A percentile compares a stretch with the other conserved stretches of the same genome.
phyloP scores from a whole-genome alignment of 2,113 vertebrate genomes.

The Sinocyclocheilus rhinocerous region DNA sequence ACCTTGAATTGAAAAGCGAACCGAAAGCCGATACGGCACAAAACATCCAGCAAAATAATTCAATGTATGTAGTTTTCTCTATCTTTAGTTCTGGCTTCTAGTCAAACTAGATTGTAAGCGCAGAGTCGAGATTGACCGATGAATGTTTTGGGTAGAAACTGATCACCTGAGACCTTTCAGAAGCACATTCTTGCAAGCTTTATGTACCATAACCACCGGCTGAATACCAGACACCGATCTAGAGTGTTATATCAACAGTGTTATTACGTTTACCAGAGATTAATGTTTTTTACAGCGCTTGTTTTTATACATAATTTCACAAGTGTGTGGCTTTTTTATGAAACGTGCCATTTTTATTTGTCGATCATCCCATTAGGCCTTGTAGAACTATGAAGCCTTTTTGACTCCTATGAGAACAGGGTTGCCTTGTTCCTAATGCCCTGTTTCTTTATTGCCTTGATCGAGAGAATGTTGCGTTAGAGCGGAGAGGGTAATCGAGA shows the following conservation, averaged over 20 bases:
- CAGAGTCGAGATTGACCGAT: constrained; percentile 93
- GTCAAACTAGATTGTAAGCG: constrained; percentile 90
- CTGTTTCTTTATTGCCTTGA: constrained; percentile 59
- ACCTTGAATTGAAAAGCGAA: constrained; percentile 91
- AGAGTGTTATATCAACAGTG: constrained; percentile 98
- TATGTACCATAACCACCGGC: constrained; percentile 89
- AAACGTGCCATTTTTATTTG: constrained; percentile 55
- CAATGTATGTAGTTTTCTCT: constrained; percentile 91
- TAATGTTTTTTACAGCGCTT: constrained; percentile 68
- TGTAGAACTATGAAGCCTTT: constrained; percentile 45
- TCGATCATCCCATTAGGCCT: constrained; percentile 64
- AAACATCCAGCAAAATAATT: constrained; percentile 74
- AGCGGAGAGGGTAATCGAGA: neutral
- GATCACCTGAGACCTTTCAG: constrained; percentile 88
- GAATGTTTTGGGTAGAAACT: constrained; percentile 98
- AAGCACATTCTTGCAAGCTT: constrained; percentile 94
- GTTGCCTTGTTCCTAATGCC: constrained; percentile 54
- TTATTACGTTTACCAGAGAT: constrained; percentile 87
- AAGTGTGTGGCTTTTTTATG: constrained; percentile 62
- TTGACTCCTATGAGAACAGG: constrained; percentile 50
- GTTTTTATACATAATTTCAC: constrained; percentile 69
- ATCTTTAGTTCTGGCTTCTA: constrained; percentile 91
- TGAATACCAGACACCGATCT: constrained; percentile 90
- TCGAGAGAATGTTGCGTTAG: constrained; percentile 59
- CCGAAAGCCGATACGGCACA: constrained; percentile 71